Conservation (phyloP, 92 coral and sea anemone species). For the Heliopora coerulea region DNA sequence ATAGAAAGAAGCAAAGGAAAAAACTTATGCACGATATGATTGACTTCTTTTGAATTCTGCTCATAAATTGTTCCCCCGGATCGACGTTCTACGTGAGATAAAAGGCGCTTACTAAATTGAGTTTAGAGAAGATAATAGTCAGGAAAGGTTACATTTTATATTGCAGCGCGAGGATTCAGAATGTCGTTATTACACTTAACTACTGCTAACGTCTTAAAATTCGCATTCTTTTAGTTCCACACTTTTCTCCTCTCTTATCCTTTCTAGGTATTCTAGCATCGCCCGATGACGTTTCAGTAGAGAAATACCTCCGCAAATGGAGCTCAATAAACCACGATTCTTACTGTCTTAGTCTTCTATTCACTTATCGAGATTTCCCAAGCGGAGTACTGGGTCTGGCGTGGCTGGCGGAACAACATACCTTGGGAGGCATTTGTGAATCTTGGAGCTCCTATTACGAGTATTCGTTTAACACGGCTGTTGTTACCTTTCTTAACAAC, state of each 20-base stretch:
- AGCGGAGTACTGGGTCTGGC: slow-evolving; percentile 85
- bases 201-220: too few species aligned
- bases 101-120: too few species aligned
- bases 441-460: slow-evolving; percentile 27
- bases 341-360: slow-evolving; percentile 78
- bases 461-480: slow-evolving; percentile 65
- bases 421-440: slow-evolving; percentile 81
- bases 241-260: background rate
- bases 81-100: too few species aligned
- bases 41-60: too few species aligned
- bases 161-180: slow-evolving; percentile 26
- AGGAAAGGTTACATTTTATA: too few species aligned
- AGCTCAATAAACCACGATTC: slow-evolving; percentile 68
- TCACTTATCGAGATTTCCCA: slow-evolving; percentile 75
- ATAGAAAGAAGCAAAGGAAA: too few species aligned
- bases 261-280: slow-evolving; percentile 45
- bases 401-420: slow-evolving; percentile 61
- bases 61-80: too few species aligned
- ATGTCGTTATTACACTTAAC: slow-evolving; percentile 33
- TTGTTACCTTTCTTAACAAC: slow-evolving; percentile 64
- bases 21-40: too few species aligned
- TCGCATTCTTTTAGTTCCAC: background rate
- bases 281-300: slow-evolving; percentile 36
- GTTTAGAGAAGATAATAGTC: too few species aligned
- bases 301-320: slow-evolving; percentile 68